phyloP scores from a whole-genome alignment of 2,888 invertebrate species.

The Leptopterna dolabrata region DNA sequence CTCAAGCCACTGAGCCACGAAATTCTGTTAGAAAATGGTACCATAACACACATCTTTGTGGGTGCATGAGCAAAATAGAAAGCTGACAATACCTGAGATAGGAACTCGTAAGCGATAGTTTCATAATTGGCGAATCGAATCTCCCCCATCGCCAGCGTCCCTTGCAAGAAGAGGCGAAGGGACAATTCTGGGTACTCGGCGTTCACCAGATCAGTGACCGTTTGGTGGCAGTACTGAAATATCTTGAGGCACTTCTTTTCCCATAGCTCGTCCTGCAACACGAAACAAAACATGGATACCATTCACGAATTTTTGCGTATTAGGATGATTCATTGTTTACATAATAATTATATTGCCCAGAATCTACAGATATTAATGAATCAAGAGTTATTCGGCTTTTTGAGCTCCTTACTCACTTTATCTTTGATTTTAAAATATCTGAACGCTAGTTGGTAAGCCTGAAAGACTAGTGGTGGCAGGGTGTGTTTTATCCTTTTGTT shows the following conservation, averaged over 20 bases:
- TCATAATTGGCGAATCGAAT: conserved; percentile 95
- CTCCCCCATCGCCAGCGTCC: conserved; percentile 91
- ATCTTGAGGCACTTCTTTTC: conserved; percentile 98
- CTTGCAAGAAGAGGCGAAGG: conserved; percentile 92
- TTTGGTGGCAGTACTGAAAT: conserved; percentile 97
- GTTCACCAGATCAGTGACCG: conserved; percentile 92
- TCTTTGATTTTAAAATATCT: conserved; percentile 81
- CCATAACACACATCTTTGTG: no score
- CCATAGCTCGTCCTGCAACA: conserved; percentile 90
- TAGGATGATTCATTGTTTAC: no score
- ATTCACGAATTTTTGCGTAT: no score
- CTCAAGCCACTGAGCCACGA: no score
- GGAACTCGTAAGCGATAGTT: conserved; percentile 97
- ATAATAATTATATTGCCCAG: no score
- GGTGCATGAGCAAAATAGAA: no score
- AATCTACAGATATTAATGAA: no score
- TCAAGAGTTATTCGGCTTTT: no score
- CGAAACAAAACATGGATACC: background rate
- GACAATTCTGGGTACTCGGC: conserved; percentile 95
- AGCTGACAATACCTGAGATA: conserved; percentile 77
- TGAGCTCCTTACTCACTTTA: conserved; percentile 70
- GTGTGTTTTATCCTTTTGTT: conserved; percentile 88
- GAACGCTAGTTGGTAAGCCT: conserved; percentile 89
- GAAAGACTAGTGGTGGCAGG: conserved; percentile 93
- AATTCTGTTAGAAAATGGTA: no score